phyloP scores from a whole-genome alignment of 2,113 vertebrate species.

The Pica pica region DNA sequence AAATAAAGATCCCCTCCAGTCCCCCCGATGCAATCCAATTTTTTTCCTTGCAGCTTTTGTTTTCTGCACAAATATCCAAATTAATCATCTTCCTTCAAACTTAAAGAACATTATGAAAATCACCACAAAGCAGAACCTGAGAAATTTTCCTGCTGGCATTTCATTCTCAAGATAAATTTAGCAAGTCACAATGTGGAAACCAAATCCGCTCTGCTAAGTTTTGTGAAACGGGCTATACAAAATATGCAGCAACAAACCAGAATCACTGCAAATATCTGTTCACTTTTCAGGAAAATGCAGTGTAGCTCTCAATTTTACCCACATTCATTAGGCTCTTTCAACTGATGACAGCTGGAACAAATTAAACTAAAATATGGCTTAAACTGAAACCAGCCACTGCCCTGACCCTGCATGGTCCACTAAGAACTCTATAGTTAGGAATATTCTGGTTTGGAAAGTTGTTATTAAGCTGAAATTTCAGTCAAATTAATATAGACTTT shows the following conservation, averaged over 20 bases:
- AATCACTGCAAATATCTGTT: neutral
- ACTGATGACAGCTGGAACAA: neutral
- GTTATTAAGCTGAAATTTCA: neutral
- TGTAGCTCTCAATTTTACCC: neutral
- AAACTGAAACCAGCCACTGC: neutral
- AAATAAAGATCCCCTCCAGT: neutral
- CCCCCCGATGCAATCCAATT: neutral
- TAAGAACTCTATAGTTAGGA: neutral
- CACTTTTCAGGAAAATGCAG: neutral
- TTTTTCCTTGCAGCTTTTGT: neutral
- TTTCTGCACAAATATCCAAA: neutral
- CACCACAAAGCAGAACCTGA: neutral
- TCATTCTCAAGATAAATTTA: neutral
- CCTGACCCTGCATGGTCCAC: accelerated
- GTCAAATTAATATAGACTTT: neutral
- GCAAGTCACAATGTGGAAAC: neutral
- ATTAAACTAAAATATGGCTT: neutral
- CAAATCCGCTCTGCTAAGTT: neutral
- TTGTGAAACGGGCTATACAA: neutral
- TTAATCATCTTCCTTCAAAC: neutral
- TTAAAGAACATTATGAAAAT: neutral
- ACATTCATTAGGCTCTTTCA: neutral
- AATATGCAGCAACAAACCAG: neutral
- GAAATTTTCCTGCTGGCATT: neutral
- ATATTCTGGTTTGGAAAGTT: neutral